Conservation (phyloP, 2,113 vertebrate genomes). For the Sardina pilchardus region DNA sequence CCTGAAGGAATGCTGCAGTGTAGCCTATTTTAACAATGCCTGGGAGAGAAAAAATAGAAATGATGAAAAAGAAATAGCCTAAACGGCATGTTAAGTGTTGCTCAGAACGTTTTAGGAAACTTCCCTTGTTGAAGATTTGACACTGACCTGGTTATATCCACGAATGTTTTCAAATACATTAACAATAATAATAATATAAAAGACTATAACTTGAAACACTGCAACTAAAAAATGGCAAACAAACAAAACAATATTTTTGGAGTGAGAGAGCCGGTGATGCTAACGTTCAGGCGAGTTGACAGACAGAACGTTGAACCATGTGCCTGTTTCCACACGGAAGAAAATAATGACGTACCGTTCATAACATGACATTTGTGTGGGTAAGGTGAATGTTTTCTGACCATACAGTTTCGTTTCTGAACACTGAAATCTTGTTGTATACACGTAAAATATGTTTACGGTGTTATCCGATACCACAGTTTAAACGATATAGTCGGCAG, state of each 20-base stretch:
- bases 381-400: constrained; percentile 39
- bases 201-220: neutral
- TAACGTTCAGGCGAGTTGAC: neutral
- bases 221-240: too few species aligned
- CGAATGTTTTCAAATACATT: neutral
- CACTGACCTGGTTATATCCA: neutral
- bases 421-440: neutral
- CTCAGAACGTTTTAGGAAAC: too few species aligned
- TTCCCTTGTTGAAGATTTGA: neutral
- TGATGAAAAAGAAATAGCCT: neutral
- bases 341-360: constrained; percentile 48
- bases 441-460: neutral
- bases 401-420: neutral
- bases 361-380: constrained; percentile 36
- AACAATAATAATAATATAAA: neutral
- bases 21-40: too few species aligned
- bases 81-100: neutral
- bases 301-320: constrained; percentile 33
- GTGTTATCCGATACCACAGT: neutral
- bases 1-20: too few species aligned
- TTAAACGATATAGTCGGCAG: neutral
- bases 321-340: constrained; percentile 59
- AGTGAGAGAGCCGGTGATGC: neutral
- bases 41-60: too few species aligned
- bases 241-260: too few species aligned